These are phyloP conservation scores for Neelides folsomi DNA, from an alignment of 2,888 invertebrate species.

Conservation along the genomic window DNA sequence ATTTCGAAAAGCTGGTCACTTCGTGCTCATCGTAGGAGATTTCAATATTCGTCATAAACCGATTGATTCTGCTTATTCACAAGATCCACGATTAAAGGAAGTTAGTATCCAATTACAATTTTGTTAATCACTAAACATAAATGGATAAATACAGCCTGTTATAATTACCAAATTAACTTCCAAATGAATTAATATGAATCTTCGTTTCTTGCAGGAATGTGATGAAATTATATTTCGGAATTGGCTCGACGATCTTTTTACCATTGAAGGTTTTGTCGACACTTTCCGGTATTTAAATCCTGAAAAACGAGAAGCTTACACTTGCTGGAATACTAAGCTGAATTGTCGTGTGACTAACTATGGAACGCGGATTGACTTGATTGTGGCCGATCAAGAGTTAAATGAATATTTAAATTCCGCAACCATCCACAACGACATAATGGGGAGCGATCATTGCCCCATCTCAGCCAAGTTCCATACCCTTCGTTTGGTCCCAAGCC, in stretches of 20 bases:
- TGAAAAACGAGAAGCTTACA: constrained; percentile 11
- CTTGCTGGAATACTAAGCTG: constrained; percentile 22
- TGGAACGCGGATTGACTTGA: constrained; percentile 25
- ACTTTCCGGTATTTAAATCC: constrained; percentile 19
- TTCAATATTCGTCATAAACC: constrained; percentile 19
- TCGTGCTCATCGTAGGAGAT: constrained; percentile 23
- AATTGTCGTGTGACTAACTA: constrained; percentile 26
- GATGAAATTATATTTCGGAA: constrained; percentile 8
- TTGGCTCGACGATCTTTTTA: constrained; percentile 12
- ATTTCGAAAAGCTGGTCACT: constrained; percentile 14
- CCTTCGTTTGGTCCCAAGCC: constrained; percentile 1
- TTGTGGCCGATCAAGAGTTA: constrained; percentile 19
- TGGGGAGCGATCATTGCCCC: constrained; percentile 28
- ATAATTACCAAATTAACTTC: too few species aligned
- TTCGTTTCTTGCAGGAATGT: constrained; percentile 11
- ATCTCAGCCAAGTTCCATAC: constrained; percentile 23
- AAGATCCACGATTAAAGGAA: background rate
- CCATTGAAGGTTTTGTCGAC: constrained; percentile 11
- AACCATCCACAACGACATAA: constrained; percentile 17
- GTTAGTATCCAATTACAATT: background rate
- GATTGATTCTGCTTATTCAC: constrained; percentile 11
- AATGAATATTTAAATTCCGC: constrained; percentile 14
- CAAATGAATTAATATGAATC: too few species aligned
- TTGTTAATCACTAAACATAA: too few species aligned
- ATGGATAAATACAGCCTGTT: too few species aligned